phyloP scores from a whole-genome alignment of 2,888 invertebrate species.

The Leptura quadrifasciata region DNA sequence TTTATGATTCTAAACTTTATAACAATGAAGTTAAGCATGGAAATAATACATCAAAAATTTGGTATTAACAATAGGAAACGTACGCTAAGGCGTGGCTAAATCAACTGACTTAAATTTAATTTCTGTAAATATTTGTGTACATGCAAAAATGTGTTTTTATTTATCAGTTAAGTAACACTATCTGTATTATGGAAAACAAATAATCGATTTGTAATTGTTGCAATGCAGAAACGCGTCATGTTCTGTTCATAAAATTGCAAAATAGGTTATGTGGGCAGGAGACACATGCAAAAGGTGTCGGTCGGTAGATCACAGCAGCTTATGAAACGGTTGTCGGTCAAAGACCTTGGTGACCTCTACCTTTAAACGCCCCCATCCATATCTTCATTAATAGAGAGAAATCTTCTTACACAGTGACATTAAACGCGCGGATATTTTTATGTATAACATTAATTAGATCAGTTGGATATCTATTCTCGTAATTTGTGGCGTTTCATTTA shows the following conservation, averaged over 20 bases:
- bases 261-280: slow-evolving; percentile 56
- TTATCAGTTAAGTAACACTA: background rate
- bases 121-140: no score
- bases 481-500: background rate
- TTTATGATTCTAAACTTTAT: no score
- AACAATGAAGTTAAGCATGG: no score
- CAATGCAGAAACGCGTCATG: background rate
- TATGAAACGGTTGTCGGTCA: slow-evolving; percentile 69
- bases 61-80: no score
- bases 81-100: no score
- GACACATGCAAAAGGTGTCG: slow-evolving; percentile 64
- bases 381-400: slow-evolving; percentile 41
- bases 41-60: no score
- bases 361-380: slow-evolving; percentile 68
- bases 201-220: background rate
- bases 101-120: no score
- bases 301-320: slow-evolving; percentile 70
- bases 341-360: slow-evolving; percentile 71
- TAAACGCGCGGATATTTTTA: slow-evolving; percentile 27
- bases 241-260: slow-evolving; percentile 43
- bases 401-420: slow-evolving; percentile 27
- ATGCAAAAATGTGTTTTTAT: background rate
- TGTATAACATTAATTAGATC: slow-evolving; percentile 3
- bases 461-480: slow-evolving; percentile 21
- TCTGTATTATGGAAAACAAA: slow-evolving; percentile 5